These are phyloP conservation scores for Orthosia incerta DNA, from an alignment of 2,888 invertebrate species.

Conservation along the genomic window DNA sequence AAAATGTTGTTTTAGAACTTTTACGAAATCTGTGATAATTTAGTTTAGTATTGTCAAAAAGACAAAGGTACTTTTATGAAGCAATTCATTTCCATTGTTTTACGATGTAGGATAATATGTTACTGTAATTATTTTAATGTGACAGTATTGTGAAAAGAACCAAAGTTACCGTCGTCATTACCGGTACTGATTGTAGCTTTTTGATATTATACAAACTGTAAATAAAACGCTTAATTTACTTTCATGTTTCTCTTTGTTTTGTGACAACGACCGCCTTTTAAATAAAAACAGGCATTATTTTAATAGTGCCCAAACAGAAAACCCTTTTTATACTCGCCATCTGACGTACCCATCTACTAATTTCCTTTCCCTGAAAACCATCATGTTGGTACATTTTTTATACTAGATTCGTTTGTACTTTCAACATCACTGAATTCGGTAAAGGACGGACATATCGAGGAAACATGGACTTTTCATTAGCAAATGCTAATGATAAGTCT, in stretches of 20 bases:
- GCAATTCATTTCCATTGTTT: slow-evolving; percentile 50
- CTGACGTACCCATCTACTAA: slow-evolving; percentile 19
- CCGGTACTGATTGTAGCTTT: slow-evolving; percentile 57
- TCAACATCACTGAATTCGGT: neutral
- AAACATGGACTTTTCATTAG: neutral
- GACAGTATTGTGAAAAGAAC: slow-evolving; percentile 26
- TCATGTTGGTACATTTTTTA: slow-evolving; percentile 27
- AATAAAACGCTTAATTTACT: slow-evolving; percentile 65
- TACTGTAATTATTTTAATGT: slow-evolving; percentile 35
- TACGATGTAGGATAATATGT: slow-evolving; percentile 32
- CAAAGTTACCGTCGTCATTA: slow-evolving; percentile 43
- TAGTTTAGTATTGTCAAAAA: slow-evolving; percentile 58
- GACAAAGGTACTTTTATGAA: slow-evolving; percentile 45
- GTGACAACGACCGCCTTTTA: slow-evolving; percentile 21
- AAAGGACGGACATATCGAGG: neutral
- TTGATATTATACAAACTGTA: slow-evolving; percentile 64
- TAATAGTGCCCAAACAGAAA: slow-evolving; percentile 26
- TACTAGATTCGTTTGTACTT: neutral
- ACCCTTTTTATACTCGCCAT: slow-evolving; percentile 25
- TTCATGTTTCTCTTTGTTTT: slow-evolving; percentile 40
- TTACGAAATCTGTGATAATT: slow-evolving; percentile 69
- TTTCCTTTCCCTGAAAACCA: slow-evolving; percentile 27
- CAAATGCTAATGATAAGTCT: neutral
- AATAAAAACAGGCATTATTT: slow-evolving; percentile 34
- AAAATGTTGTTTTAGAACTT: slow-evolving; percentile 50